These are phyloP conservation scores for Anolis sagrei DNA, from an alignment of 2,113 vertebrate genomes.

Conservation along the genomic window DNA sequence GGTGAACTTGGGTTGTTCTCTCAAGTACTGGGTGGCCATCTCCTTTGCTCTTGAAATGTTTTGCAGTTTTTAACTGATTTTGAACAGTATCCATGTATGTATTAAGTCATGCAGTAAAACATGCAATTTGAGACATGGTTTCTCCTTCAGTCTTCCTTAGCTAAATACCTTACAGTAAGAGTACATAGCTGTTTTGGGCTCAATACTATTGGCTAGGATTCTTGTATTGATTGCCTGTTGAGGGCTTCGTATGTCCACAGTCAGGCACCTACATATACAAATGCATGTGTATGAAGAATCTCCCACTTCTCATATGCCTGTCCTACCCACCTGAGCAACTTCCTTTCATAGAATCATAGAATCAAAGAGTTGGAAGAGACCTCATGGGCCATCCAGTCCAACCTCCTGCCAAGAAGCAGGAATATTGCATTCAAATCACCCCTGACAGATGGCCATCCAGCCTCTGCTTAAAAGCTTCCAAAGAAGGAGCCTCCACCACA, in stretches of 20 bases:
- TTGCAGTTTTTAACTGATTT: not conserved
- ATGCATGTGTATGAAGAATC: not conserved
- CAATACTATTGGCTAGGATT: not conserved
- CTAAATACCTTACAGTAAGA: too few relatives aligned
- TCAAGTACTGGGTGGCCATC: conserved; percentile 4
- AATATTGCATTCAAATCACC: too few relatives aligned
- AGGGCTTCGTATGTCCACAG: too few relatives aligned
- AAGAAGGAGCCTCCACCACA: too few relatives aligned
- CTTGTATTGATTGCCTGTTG: not conserved
- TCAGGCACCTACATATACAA: not conserved
- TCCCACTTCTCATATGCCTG: not conserved
- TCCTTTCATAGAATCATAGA: too few relatives aligned
- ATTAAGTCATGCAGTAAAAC: not conserved
- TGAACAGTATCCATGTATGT: not conserved
- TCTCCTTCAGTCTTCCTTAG: not conserved
- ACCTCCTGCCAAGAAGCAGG: too few relatives aligned
- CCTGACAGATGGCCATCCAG: too few relatives aligned
- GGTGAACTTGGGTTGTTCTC: conserved; percentile 70
- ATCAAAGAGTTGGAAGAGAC: too few relatives aligned
- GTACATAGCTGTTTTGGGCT: not conserved
- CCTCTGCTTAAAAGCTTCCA: too few relatives aligned
- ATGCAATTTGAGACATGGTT: too few relatives aligned
- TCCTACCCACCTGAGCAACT: not conserved
- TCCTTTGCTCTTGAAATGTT: not conserved
- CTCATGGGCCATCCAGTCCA: too few relatives aligned